These are phyloP conservation scores for Harpalus rubripes DNA, from an alignment of 2,888 invertebrate species.

Conservation along the genomic window DNA sequence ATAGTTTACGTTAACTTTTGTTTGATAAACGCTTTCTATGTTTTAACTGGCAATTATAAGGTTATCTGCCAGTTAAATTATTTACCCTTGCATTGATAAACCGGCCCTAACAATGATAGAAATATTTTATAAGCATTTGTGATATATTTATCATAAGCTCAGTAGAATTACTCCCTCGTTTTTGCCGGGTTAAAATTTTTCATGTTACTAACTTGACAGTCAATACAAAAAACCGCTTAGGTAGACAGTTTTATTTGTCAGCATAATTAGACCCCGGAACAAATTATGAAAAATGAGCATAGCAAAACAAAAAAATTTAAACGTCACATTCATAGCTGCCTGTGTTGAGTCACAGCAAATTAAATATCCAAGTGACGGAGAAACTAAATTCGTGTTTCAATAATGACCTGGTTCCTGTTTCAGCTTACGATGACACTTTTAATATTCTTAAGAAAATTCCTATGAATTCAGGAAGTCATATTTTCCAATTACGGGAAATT, in stretches of 20 bases:
- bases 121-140: too few species aligned
- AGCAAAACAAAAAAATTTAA: conserved; percentile 16
- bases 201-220: neutral
- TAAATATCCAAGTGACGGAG: conserved; percentile 19
- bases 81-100: too few species aligned
- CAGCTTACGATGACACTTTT: conserved; percentile 1
- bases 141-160: too few species aligned
- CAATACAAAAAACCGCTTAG: conserved; percentile 1
- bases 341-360: conserved; percentile 26
- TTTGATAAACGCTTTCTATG: too few species aligned
- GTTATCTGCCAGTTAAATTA: too few species aligned
- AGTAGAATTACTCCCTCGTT: neutral
- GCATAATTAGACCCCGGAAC: conserved; percentile 18
- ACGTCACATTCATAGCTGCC: conserved; percentile 12
- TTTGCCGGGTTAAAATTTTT: neutral
- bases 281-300: conserved; percentile 51
- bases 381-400: conserved; percentile 11
- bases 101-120: too few species aligned
- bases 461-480: conserved; percentile 12
- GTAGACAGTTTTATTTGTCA: conserved; percentile 15
- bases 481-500: conserved; percentile 3
- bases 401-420: conserved; percentile 11
- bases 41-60: too few species aligned
- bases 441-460: conserved; percentile 7
- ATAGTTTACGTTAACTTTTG: too few species aligned